Base-by-base conservation (phyloP, 1,140 invertebrate genomes). In the Nymphalis io region DNA sequence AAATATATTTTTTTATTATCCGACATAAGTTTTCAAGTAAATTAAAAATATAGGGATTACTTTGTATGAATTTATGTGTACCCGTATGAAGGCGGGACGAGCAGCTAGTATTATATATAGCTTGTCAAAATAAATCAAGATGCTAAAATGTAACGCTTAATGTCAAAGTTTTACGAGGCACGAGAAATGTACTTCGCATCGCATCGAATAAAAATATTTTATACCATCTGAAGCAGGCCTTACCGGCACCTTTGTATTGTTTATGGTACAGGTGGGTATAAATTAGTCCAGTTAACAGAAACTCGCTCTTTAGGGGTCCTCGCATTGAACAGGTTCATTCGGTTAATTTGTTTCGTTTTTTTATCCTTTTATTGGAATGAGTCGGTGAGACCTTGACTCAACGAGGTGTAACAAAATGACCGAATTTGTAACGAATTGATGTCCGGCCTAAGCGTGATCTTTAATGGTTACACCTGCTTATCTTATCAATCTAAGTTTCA, bases 331-430 rank as follows among this genome's bases (percentile, higher is more conserved):
- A 84, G 85, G 83, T 89, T 84, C 74, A 87, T 86, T 88, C 83
- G 81, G 73, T 87, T 88, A 87, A 87, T 90, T 87, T 85, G 85
- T 84, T 86, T 81, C 82, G 72, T 85, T 87, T 88, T 48, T 89
- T 89, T 79, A 79, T 60, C 60, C 57, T 83, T 83, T 84, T 81
- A 83, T 89, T 87, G 71, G 79, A 89, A 87, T 88, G 86, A 89
- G 80, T 86, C 81, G 65, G 72, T 75, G 81, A 88, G 87, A 89
- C 89, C 88, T 91, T 89, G 85, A 81, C 77, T 86, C 89, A 91
- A 91, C 88, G 88, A 91, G 89, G 87, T 91, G 88, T 87, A 86
- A 88, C 89, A 84, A 90, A 91, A 91, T 82, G 84, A 76, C 83
- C 79, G 74, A 87, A 90, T 89, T 90, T 88, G 86, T 85, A 90